Percentiles rank a stretch among this genome's conserved stretches.
These are phyloP conservation scores for Taenioides sp. DNA, from an alignment of 2,797 vertebrate species.

Conservation along the genomic window DNA sequence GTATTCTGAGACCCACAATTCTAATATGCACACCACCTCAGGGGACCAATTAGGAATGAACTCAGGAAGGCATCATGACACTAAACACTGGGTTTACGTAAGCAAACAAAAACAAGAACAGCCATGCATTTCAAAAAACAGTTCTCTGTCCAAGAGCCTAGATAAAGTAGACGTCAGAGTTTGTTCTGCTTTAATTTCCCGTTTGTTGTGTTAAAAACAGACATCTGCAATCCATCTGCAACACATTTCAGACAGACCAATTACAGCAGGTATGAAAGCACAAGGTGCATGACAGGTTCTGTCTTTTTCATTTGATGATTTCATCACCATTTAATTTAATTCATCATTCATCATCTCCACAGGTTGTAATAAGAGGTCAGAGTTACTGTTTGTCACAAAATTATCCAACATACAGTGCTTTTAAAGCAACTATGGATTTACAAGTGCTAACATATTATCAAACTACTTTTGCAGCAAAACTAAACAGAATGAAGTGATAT, in stretches of 20 bases:
- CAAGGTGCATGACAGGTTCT: neutral
- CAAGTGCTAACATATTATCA: neutral
- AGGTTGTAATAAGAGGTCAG: neutral
- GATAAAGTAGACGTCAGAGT: neutral
- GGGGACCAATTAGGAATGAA: neutral
- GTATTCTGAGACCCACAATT: neutral
- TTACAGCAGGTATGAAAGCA: neutral
- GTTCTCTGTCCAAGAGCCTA: neutral
- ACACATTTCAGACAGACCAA: neutral
- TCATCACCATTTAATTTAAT: constrained; percentile 1
- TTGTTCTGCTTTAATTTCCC: neutral
- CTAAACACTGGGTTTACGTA: neutral
- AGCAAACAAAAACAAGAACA: neutral
- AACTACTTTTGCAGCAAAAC: too few relatives aligned
- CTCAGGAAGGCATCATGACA: neutral
- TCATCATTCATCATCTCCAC: neutral
- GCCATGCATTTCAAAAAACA: neutral
- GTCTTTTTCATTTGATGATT: neutral
- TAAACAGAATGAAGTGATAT: neutral
- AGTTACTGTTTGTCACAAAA: neutral
- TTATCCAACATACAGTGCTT: too few relatives aligned
- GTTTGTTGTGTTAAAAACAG: neutral
- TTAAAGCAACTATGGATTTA: neutral
- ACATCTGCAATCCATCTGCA: neutral
- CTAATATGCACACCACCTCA: neutral